Evolutionary conservation across 2,113 vertebrate genomes (phyloP).

Genomic region (Neomonachus schauinslandi): DNA sequence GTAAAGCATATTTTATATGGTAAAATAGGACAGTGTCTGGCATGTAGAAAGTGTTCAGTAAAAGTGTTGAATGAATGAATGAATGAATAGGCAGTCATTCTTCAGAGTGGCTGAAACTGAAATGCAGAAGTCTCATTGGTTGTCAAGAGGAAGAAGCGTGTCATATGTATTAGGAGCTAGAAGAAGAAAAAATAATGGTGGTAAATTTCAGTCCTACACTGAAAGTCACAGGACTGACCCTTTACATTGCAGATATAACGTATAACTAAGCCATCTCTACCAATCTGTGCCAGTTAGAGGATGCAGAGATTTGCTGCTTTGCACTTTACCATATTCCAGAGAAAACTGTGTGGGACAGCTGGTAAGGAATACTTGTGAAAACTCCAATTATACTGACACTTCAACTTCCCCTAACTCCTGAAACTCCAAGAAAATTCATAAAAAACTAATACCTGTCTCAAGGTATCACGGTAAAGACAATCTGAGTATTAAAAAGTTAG

Average conservation of each 20-base stretch:
- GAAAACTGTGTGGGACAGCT: neutral
- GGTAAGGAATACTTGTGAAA: neutral
- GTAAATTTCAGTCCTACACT: neutral
- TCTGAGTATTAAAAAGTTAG: neutral
- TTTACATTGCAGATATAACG: neutral
- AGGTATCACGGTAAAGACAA: neutral
- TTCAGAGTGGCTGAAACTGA: neutral
- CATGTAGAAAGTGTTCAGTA: neutral
- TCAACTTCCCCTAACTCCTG: neutral
- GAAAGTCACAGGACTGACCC: neutral
- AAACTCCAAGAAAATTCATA: neutral
- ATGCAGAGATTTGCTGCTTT: neutral
- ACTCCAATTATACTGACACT: neutral
- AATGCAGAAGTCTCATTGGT: neutral
- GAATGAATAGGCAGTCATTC: neutral
- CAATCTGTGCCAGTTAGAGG: neutral
- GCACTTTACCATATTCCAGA: neutral
- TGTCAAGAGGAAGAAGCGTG: neutral
- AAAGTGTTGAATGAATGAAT: neutral
- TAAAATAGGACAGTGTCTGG: neutral
- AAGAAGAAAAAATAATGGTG: neutral
- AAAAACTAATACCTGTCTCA: neutral
- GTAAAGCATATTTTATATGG: neutral
- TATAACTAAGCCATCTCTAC: neutral
- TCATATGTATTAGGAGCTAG: neutral